Evolutionary conservation across 2,888 invertebrate species (phyloP).

Genomic region (Zonitis immaculata): DNA sequence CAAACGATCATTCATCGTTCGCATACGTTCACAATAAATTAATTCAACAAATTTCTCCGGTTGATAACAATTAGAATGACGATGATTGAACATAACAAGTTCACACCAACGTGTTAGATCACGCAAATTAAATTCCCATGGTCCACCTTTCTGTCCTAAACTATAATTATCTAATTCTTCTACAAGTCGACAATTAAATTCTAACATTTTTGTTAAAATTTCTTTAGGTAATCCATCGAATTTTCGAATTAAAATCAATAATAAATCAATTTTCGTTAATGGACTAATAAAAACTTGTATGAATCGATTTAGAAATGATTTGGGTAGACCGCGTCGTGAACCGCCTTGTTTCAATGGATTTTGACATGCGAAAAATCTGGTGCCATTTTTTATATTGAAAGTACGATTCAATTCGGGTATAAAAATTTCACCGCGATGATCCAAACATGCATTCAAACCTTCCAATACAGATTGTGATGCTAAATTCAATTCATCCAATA

Average conservation of each 20-base stretch:
- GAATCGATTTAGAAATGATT: constrained; percentile 96
- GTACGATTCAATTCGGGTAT: constrained; percentile 90
- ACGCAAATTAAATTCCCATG: constrained; percentile 96
- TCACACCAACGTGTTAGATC: constrained; percentile 94
- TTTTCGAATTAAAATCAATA: constrained; percentile 61
- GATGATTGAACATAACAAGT: constrained; percentile 54
- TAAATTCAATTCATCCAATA: constrained; percentile 95
- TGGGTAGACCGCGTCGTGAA: constrained; percentile 89
- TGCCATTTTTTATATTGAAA: constrained; percentile 70
- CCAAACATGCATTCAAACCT: constrained; percentile 96
- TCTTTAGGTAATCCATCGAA: constrained; percentile 59
- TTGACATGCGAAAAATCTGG: constrained; percentile 94
- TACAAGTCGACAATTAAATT: constrained; percentile 69
- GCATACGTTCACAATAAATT: constrained; percentile 84
- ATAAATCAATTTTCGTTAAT: constrained; percentile 61
- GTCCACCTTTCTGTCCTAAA: constrained; percentile 80
- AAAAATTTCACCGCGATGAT: constrained; percentile 94
- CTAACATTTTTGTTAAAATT: constrained; percentile 66
- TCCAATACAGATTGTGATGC: constrained; percentile 98
- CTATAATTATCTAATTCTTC: constrained; percentile 58
- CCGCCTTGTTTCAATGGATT: constrained; percentile 97
- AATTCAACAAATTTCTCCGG: constrained; percentile 63
- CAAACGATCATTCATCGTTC: constrained; percentile 70
- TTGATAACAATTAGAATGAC: constrained; percentile 32
- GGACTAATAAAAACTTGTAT: constrained; percentile 77